Base-by-base conservation (phyloP, 2,797 vertebrate genomes). In the Hirundo rustica region DNA sequence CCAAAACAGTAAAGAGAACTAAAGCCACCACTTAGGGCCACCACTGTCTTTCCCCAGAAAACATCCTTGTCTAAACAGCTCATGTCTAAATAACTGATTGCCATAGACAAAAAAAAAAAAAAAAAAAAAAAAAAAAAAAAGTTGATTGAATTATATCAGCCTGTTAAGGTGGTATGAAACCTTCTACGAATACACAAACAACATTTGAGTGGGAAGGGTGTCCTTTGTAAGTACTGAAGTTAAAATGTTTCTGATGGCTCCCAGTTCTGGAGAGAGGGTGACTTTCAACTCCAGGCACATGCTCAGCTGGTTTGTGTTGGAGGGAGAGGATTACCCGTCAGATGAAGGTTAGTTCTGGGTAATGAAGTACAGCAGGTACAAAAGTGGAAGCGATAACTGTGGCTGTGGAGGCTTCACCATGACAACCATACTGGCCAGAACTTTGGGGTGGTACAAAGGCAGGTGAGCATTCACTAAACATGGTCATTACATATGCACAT, bases 241-340 rank as follows among this genome's bases (percentile, higher is more conserved):
- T 72, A 68, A 92, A 95, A 89, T 80, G 44, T 87, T 92, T 95
- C 88, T 85, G 60, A 89, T 95, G 89, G 77, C 67, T 88, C 82
- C 60, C 53, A 66, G 30, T 45, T 92, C 50, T 93, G 77, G 71
- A 85, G 51, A 66, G 42, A 80, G 47, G 76, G 72, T 88, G 65
- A 62, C 40, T 89, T 85, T 78, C 84, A 94, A 91, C 73, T 83
- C 89, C 30, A 72, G 94, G 91, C 82, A 94, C 73, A 50, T 74
- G 77, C 50, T 94, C 4, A 1, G 68, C 40, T 74, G 42, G 50
- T 74, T 53, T 82, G n/a, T 6, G 3, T 65, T 3, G 2, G 68
- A 94, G 45, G 54, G 57, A 85, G 71, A 42, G 25, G 40, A 48
- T 83, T 94, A 57, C 50, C 81, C 74, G 55, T 66, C 44, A 53